A percentile compares a stretch with the other conserved stretches of the same genome.
phyloP scores from a whole-genome alignment of 2,797 vertebrate genomes.

The Enteromius radiatus region DNA sequence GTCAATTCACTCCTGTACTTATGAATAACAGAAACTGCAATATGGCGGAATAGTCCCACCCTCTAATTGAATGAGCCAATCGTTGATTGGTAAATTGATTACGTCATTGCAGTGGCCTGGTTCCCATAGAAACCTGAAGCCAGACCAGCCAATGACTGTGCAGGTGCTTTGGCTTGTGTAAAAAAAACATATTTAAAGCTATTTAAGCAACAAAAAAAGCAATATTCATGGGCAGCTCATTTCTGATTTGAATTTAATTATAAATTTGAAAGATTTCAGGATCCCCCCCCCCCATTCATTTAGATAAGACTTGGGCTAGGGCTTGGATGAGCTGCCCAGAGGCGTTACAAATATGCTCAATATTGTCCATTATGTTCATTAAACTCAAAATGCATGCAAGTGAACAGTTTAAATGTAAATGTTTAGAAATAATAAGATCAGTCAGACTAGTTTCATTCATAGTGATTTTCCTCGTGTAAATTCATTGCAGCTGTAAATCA shows the following conservation, averaged over 20 bases:
- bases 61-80: background rate
- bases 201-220: no score
- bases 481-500: background rate
- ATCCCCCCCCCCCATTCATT: background rate
- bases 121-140: no score
- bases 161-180: no score
- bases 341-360: background rate
- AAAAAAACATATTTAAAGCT: no score
- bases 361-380: background rate
- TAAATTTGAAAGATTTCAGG: no score
- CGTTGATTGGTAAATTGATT: background rate
- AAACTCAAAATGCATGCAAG: background rate
- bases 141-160: no score
- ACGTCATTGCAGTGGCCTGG: no score
- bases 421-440: background rate
- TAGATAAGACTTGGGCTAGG: background rate
- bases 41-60: background rate
- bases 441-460: background rate
- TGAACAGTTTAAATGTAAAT: background rate
- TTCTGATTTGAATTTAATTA: no score
- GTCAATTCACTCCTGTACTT: background rate
- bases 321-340: no score
- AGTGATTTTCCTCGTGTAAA: background rate
- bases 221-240: no score
- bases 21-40: background rate